Base-by-base conservation (phyloP, 92 coral and sea anemone genomes). In the Phenganax marumi region DNA sequence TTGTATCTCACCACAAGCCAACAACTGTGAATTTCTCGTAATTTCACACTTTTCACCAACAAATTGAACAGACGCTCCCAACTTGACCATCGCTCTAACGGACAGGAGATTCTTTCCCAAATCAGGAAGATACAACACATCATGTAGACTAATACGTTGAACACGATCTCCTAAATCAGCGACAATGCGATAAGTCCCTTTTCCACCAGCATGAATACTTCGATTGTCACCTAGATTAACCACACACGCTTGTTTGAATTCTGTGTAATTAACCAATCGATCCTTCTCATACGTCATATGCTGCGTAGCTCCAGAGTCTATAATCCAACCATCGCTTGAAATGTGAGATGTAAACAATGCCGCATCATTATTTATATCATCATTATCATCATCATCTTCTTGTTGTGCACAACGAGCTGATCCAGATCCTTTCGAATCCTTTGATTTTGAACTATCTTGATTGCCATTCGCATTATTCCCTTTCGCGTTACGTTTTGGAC, bases 1-100 rank as follows among this genome's bases (percentile, higher is more conserved):
- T n/a, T n/a, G n/a, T n/a, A n/a, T n/a, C n/a, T n/a, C n/a, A n/a
- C 78, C 78, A 52, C 8, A 8, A 52, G 57, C 57, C 14, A 52
- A 14, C 14, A 52, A 14, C 57, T 52, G 8, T 52, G 57, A 8
- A 52, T 52, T 52, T 52, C 57, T 52, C 14, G 57, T 52, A 52
- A 52, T 52, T 14, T 8, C 14, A 14, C 57, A 52, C 14, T 52
- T 14, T 8, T 52, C 14, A 52, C 57, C 57, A 52, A 52, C 57
- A 52, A 52, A 52, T 52, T 52, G 9, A 14, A 52, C 57, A 52
- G 8, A 8, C 9, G 57, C 57, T 52, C 57, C 57, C 57, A 52
- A 52, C 14, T 52, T 52, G 14, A 52, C 57, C 14, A 52, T 52
- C 8, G n/a, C n/a, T n/a, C n/a, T n/a, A n/a, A n/a, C n/a, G n/a